These are phyloP conservation scores for Melanostoma scalare DNA, from an alignment of 2,888 invertebrate species.

Conservation along the genomic window DNA sequence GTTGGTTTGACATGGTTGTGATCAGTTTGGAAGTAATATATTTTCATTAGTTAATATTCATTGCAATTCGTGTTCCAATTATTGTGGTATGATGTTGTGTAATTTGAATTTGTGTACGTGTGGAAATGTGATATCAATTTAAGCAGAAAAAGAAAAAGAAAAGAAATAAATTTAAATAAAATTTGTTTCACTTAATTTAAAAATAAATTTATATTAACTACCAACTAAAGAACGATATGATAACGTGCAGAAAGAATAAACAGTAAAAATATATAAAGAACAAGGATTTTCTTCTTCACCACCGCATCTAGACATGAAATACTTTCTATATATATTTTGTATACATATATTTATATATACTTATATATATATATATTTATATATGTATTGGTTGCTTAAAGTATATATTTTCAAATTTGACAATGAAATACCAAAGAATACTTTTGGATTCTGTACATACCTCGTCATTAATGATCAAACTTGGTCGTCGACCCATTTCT, in stretches of 20 bases:
- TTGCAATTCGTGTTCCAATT: slow-evolving; percentile 62
- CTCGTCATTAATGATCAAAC: slow-evolving; percentile 96
- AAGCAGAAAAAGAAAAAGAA: slow-evolving; percentile 55
- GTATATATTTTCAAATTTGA: background rate
- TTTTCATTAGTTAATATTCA: slow-evolving; percentile 49
- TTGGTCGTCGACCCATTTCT: slow-evolving; percentile 93
- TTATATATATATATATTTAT: no score
- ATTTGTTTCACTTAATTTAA: slow-evolving; percentile 8
- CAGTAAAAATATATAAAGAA: no score
- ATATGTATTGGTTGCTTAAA: no score
- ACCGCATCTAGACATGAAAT: no score
- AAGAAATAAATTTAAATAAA: slow-evolving; percentile 27
- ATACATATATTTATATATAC: no score
- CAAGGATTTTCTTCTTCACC: no score
- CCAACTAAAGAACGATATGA: no score
- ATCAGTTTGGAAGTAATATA: slow-evolving; percentile 26
- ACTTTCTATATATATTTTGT: no score
- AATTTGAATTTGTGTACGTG: slow-evolving; percentile 66
- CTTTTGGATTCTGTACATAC: slow-evolving; percentile 83
- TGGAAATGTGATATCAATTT: slow-evolving; percentile 64
- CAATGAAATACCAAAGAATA: background rate
- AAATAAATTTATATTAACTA: slow-evolving; percentile 5
- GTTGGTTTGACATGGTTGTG: slow-evolving; percentile 58
- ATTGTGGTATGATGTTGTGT: slow-evolving; percentile 69
- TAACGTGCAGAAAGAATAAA: no score